Percentiles rank a stretch among this genome's conserved stretches.
Conservation (phyloP, 92 coral and sea anemone species). For the Palythoa grandis region DNA sequence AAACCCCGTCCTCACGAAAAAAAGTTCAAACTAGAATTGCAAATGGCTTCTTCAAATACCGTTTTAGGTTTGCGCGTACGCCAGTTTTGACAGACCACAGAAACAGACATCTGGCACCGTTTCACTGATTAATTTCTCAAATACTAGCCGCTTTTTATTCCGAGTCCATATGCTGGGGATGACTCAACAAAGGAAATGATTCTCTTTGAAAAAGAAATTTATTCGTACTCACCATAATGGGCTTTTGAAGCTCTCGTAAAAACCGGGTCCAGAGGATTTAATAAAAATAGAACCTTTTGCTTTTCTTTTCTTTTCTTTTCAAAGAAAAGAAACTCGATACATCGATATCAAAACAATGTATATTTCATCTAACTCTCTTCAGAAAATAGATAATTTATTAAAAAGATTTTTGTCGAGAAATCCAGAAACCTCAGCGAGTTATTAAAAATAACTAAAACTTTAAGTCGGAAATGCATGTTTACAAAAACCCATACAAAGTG, state of each 20-base stretch:
- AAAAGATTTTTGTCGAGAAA: neutral
- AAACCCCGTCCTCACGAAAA: neutral
- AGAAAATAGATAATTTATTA: neutral
- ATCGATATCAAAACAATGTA: slow-evolving; percentile 19
- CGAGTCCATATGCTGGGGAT: neutral
- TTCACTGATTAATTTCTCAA: neutral
- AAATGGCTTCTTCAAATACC: neutral
- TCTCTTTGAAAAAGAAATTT: neutral
- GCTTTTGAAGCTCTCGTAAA: neutral
- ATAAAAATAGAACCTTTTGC: neutral
- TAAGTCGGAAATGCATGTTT: neutral
- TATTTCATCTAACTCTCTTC: neutral
- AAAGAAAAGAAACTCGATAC: slow-evolving; percentile 41
- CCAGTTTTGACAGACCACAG: slow-evolving; percentile 24
- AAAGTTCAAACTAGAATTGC: neutral
- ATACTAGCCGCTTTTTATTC: neutral
- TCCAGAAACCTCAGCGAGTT: neutral
- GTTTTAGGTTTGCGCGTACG: neutral
- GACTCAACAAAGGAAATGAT: neutral
- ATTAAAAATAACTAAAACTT: neutral
- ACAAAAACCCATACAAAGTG: neutral
- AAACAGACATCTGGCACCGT: slow-evolving; percentile 29
- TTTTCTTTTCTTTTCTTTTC: neutral
- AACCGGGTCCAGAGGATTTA: neutral
- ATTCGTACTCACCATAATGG: neutral